phyloP scores from a whole-genome alignment of 2,113 vertebrate genomes.

The Meleagris gallopavo region DNA sequence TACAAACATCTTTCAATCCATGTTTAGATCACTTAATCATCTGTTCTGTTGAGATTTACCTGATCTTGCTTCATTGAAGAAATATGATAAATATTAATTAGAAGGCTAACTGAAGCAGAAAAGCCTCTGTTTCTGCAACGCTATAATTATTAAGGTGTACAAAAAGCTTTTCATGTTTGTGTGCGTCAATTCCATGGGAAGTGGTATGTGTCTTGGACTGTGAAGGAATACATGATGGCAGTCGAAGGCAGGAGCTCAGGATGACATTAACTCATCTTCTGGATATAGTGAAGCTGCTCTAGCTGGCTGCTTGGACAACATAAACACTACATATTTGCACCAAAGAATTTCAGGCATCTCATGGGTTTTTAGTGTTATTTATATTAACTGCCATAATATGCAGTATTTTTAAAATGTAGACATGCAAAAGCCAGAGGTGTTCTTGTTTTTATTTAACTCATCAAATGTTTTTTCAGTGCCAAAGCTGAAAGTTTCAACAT shows the following conservation, averaged over 20 bases:
- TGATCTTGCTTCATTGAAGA: neutral
- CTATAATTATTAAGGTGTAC: neutral
- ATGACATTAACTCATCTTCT: neutral
- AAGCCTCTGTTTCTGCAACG: rapidly evolving
- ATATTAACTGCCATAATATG: neutral
- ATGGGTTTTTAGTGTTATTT: neutral
- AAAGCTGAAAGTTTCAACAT: neutral
- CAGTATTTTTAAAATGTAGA: neutral
- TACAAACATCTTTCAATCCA: neutral
- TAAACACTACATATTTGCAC: neutral
- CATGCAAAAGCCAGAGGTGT: neutral
- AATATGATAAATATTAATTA: neutral
- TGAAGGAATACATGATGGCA: neutral
- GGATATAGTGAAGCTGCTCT: neutral
- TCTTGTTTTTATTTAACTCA: neutral
- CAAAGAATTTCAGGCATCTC: neutral
- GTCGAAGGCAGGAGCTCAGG: neutral
- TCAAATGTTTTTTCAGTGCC: neutral
- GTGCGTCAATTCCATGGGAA: neutral
- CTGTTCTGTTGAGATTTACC: neutral
- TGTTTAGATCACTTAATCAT: neutral
- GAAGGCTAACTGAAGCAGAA: neutral
- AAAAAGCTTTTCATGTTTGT: neutral
- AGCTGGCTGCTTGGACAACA: neutral
- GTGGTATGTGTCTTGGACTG: neutral